Evolutionary conservation across 2,797 vertebrate species (phyloP), one percentile per base, ranked within the genome.

Genomic region (Acanthopagrus latus): DNA sequence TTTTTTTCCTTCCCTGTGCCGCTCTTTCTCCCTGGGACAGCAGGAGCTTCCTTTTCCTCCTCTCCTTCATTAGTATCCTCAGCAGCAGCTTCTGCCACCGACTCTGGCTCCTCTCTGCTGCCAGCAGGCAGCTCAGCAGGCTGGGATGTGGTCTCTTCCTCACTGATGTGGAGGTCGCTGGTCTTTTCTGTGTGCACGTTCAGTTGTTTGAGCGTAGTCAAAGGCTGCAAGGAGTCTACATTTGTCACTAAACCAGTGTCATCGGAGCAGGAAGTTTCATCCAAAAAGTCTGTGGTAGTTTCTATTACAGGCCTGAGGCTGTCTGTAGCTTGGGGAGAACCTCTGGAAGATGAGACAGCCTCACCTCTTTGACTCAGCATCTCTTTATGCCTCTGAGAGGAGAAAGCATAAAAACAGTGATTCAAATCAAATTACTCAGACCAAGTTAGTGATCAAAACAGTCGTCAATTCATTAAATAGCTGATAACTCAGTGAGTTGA

Each of bases 351-450:
- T 51, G 83, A 63, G 54, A n/a, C 74, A 52, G 20, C 82, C 58
- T 82, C 80, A 23, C 21, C 81, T 80, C 91, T 93, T 79, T 71
- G 85, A 75, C 67, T 80, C 54, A 80, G 75, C 71, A 86, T 57
- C 4, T 75, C 83, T 84, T 85, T 94, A 86, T 93, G 92, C 63
- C 73, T 93, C 95, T 96, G 88, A 64, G 52, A 81, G 58, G 43
- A 43, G n/a, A 56, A 47, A 74, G 5, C 16, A 66, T 0, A 64
- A 29, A 69, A 41, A 57, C 4, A 23, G 11, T 38, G 18, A 48
- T 10, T 48, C 5, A 1, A 14, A 47, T 6, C 4, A 23, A 52
- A 38, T 38, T 38, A 38, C 38, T 38, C 9, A 38, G 10, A 38
- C 38, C 38, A 38, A 38, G 8, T 10, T 38, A 10, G 2, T 38